These are phyloP conservation scores for Laupala kohalensis DNA, from an alignment of 1,140 invertebrate genomes.

Conservation along the genomic window DNA sequence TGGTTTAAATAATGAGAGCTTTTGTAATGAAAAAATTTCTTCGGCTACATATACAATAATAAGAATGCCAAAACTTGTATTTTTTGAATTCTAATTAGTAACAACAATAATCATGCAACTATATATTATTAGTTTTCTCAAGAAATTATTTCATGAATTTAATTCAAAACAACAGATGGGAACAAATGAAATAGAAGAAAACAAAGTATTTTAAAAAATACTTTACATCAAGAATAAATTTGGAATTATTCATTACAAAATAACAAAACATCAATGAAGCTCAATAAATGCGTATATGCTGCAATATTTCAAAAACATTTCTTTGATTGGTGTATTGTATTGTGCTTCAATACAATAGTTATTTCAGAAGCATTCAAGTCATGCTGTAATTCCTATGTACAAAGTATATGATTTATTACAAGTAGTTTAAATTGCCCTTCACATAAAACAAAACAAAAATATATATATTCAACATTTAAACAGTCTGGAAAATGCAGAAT, in stretches of 20 bases:
- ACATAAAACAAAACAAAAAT: slow-evolving; percentile 7
- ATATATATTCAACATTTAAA: slow-evolving; percentile 6
- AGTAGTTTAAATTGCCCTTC: background rate
- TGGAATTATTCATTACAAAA: background rate
- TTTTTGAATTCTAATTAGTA: background rate
- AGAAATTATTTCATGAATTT: background rate
- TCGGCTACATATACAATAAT: slow-evolving; percentile 1
- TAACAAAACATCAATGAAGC: background rate
- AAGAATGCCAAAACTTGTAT: slow-evolving; percentile 2
- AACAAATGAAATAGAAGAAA: slow-evolving; percentile 1
- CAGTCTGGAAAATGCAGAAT: background rate
- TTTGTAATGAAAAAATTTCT: background rate
- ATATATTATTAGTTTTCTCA: background rate
- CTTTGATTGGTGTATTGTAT: background rate
- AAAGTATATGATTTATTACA: background rate
- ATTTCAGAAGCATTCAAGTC: background rate
- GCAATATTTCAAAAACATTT: slow-evolving; percentile 2
- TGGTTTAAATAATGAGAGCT: background rate
- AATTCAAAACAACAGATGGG: background rate
- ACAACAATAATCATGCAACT: slow-evolving; percentile 7
- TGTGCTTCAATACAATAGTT: background rate
- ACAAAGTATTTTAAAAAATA: background rate
- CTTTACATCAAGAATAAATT: background rate
- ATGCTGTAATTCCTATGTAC: background rate
- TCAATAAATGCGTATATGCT: background rate